Evolutionary conservation across 2,113 vertebrate species (phyloP), one percentile per base, ranked within the genome.

Genomic region (Eptesicus fuscus): DNA sequence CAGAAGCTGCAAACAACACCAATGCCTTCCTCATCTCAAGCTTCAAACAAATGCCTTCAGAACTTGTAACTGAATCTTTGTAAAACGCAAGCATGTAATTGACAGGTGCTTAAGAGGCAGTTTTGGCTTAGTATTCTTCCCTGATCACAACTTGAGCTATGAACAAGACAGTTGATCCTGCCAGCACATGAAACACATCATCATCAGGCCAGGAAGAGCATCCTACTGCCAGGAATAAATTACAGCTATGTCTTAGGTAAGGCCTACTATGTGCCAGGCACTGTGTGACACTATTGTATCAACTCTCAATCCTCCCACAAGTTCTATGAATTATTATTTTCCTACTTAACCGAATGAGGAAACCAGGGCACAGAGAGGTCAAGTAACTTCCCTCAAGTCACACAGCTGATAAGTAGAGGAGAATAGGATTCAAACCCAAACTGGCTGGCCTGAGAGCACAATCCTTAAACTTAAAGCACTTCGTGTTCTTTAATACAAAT

Each of bases 291-390:
- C 37, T 42, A 40, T 35, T 2, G 3, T 9, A 35, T 14, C 65
- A 53, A 7, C 65, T 12, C 71, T 51, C n/a, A 13, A 3, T n/a
- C 23, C 51, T 71, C 40, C 32, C 13, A 2, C 0, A 0, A 56
- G 42, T 25, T 71, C 28, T 0, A 20, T 1, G 18, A 44, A 40
- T 82, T 49, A 20, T 83, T 61, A 30, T 51, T 20, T 35, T 42
- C 7, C 53, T n/a, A 6, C 22, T n/a, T 28, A 86, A 11, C 25
- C 7, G 9, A n/a, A n/a, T 9, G 7, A 78, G 42, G 10, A 89
- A 78, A 59, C 69, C 42, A 86, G 78, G 53, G 23, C 80, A 79
- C 42, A 51, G 93, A 88, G 67, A 90, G 5, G 9, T 14, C 2
- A 44, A 32, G 56, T 1, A 28, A 37, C 35, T 87, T 74, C 47